A percentile compares a stretch with the other conserved stretches of the same genome.
phyloP scores from a whole-genome alignment of 1,140 invertebrate genomes.

The Ptiloglossa arizonensis region DNA sequence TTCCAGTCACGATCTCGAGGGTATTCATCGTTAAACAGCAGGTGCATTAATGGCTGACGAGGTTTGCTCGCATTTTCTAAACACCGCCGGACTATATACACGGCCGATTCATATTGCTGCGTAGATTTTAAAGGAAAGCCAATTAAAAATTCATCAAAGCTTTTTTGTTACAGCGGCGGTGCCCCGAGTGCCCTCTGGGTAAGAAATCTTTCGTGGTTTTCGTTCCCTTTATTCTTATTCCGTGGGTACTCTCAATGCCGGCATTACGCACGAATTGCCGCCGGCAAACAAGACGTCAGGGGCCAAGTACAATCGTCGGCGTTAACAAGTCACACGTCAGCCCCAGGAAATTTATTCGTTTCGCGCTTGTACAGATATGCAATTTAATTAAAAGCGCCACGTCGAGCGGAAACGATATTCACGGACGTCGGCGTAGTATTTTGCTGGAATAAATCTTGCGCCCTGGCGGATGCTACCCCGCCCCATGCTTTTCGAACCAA shows the following conservation, averaged over 20 bases:
- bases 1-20: conserved; percentile 1
- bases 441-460: conserved; percentile 56
- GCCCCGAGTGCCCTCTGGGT: background rate
- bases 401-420: conserved; percentile 56
- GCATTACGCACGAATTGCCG: conserved; percentile 41
- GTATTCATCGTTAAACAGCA: conserved; percentile 23
- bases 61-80: background rate
- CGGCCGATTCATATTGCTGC: conserved; percentile 35
- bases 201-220: conserved; percentile 28
- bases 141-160: conserved; percentile 61
- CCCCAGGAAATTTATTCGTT: conserved; percentile 59
- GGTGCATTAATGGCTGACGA: conserved; percentile 39
- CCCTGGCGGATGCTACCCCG: background rate
- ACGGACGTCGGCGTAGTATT: conserved; percentile 22
- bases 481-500: background rate
- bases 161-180: conserved; percentile 26
- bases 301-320: conserved; percentile 41
- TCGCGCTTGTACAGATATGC: conserved; percentile 50
- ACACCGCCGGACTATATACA: background rate
- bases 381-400: conserved; percentile 64
- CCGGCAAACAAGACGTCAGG: conserved; percentile 43
- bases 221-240: conserved; percentile 11
- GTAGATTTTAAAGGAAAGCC: conserved; percentile 38
- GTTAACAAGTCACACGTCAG: conserved; percentile 60
- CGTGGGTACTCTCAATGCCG: background rate